phyloP scores from a whole-genome alignment of 2,113 vertebrate genomes.

The Poeciliopsis prolifica region DNA sequence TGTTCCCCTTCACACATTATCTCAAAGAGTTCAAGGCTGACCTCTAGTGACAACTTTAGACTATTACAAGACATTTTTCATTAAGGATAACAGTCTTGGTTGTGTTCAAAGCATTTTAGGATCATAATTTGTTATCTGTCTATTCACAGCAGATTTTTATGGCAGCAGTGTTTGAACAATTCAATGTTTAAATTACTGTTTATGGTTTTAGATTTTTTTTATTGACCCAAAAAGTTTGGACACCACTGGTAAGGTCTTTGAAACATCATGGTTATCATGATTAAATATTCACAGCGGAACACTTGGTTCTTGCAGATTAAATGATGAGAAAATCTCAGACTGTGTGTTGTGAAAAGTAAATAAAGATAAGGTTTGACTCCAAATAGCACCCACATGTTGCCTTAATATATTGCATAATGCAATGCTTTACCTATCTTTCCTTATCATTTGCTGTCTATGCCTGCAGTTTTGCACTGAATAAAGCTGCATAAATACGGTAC shows the following conservation, averaged over 20 bases:
- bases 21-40: not conserved
- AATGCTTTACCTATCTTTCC: slow-evolving; percentile 21
- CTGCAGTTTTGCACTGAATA: slow-evolving; percentile 46
- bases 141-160: not conserved
- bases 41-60: slow-evolving; percentile 7
- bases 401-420: slow-evolving; percentile 50
- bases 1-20: not conserved
- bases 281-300: slow-evolving; percentile 39
- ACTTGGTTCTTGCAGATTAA: slow-evolving; percentile 1
- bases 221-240: no score
- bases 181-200: no score
- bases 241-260: not conserved
- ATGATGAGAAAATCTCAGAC: slow-evolving; percentile 13
- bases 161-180: not conserved
- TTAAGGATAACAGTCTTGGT: not conserved
- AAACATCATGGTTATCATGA: not conserved
- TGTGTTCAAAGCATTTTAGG: not conserved
- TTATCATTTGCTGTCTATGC: slow-evolving; percentile 25
- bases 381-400: slow-evolving; percentile 26
- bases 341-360: slow-evolving; percentile 65
- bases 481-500: slow-evolving; percentile 10
- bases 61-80: not conserved
- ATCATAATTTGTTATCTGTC: not conserved
- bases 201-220: no score
- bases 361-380: slow-evolving; percentile 69